phyloP scores from a whole-genome alignment of 1,140 invertebrate genomes.

The Drosophila rhopaloa region DNA sequence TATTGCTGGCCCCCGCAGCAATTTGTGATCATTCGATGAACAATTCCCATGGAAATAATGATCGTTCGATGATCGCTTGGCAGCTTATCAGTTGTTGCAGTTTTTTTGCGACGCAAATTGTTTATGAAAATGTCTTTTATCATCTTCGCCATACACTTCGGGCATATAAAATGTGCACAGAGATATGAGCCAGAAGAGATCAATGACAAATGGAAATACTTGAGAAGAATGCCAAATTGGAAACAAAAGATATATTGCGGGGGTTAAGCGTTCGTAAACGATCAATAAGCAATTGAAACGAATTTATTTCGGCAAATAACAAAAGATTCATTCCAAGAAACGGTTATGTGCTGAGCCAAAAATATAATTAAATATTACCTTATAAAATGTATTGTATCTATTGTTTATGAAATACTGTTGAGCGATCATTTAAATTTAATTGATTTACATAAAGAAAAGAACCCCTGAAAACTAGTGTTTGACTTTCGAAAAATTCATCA shows the following conservation, averaged over 20 bases:
- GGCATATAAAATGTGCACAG: not conserved
- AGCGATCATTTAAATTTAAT: not conserved
- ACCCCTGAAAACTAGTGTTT: no score
- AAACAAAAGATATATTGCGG: slow-evolving; percentile 21
- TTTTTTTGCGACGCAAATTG: slow-evolving; percentile 32
- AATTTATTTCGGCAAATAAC: not conserved
- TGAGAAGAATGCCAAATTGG: not conserved
- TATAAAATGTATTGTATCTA: not conserved
- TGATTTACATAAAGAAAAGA: not conserved
- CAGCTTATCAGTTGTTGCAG: slow-evolving; percentile 27
- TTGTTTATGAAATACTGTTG: not conserved
- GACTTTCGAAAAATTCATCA: no score
- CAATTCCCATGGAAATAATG: slow-evolving; percentile 6
- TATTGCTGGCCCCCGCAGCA: slow-evolving; percentile 10
- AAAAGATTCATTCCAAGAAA: not conserved
- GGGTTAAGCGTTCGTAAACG: slow-evolving; percentile 5
- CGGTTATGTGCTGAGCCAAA: not conserved
- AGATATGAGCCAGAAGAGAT: not conserved
- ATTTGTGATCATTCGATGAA: slow-evolving; percentile 3
- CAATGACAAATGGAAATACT: slow-evolving; percentile 3
- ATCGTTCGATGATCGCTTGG: not conserved
- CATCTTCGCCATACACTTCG: slow-evolving; percentile 1
- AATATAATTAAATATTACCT: not conserved
- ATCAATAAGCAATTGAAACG: slow-evolving; percentile 13
- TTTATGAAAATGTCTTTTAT: slow-evolving; percentile 15